phyloP scores from a whole-genome alignment of 2,888 invertebrate genomes.

The Tenthredo livida region DNA sequence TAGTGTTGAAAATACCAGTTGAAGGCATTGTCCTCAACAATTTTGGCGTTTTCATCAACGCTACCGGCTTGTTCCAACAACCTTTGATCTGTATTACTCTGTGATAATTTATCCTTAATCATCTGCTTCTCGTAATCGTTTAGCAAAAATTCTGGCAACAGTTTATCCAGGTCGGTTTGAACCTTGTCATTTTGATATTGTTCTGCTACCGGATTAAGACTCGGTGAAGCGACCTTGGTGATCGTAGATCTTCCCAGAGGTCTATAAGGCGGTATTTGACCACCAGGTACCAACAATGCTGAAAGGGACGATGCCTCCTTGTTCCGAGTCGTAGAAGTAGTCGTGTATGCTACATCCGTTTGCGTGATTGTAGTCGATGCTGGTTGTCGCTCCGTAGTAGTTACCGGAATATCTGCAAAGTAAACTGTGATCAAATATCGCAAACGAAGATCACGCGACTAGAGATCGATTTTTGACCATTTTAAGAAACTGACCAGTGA shows the following conservation, averaged over 20 bases:
- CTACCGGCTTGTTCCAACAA: slow-evolving; percentile 78
- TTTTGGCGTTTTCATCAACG: slow-evolving; percentile 77
- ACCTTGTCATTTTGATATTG: slow-evolving; percentile 46
- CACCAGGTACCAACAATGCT: slow-evolving; percentile 83
- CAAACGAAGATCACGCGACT: neutral
- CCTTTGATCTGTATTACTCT: slow-evolving; percentile 71
- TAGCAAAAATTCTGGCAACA: slow-evolving; percentile 28
- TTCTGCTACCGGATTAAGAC: slow-evolving; percentile 64
- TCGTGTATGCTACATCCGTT: slow-evolving; percentile 54
- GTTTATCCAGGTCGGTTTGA: slow-evolving; percentile 4
- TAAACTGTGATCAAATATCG: neutral
- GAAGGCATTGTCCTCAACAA: slow-evolving; percentile 81
- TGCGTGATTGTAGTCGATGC: slow-evolving; percentile 8
- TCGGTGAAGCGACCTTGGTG: slow-evolving; percentile 81
- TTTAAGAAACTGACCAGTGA: neutral
- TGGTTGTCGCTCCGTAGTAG: slow-evolving; percentile 25
- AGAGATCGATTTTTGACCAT: neutral
- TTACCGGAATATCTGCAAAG: slow-evolving; percentile 25
- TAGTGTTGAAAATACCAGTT: slow-evolving; percentile 95
- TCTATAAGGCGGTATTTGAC: slow-evolving; percentile 78
- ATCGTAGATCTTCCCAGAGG: slow-evolving; percentile 81
- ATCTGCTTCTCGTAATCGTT: slow-evolving; percentile 3
- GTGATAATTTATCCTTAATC: slow-evolving; percentile 39
- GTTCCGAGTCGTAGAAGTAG: slow-evolving; percentile 73
- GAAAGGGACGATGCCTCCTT: slow-evolving; percentile 80